A percentile compares a stretch with the other conserved stretches of the same genome.
Conservation (phyloP, 1,140 invertebrate genomes). For the Rhagoletis pomonella region DNA sequence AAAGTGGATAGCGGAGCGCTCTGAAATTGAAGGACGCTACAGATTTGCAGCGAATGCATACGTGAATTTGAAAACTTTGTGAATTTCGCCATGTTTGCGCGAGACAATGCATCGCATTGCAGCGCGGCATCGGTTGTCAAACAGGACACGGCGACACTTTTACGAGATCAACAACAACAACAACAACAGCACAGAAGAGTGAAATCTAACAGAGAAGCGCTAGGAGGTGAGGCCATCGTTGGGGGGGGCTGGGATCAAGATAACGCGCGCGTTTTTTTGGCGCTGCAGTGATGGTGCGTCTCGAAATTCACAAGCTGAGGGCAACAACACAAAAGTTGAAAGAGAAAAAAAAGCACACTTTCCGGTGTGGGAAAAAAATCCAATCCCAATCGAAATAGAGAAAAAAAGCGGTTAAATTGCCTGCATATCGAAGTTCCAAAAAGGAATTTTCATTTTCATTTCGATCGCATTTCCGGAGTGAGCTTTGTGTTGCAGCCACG, state of each 20-base stretch:
- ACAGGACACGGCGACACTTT: neutral
- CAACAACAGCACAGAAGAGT: neutral
- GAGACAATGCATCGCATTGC: neutral
- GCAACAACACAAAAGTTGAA: neutral
- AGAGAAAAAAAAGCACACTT: neutral
- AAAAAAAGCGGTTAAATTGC: neutral
- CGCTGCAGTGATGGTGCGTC: neutral
- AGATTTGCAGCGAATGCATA: neutral
- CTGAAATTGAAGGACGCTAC: neutral
- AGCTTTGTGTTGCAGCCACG: neutral
- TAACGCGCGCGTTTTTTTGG: neutral
- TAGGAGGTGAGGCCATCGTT: neutral
- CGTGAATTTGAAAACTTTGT: no score
- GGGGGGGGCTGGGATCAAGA: neutral
- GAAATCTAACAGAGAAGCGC: neutral
- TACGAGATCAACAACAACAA: neutral
- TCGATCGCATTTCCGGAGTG: neutral
- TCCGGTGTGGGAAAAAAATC: no score
- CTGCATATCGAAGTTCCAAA: neutral
- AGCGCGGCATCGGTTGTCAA: constrained; percentile 21
- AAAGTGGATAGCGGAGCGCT: no score
- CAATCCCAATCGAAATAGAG: neutral
- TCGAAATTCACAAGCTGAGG: neutral
- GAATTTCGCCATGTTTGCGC: no score
- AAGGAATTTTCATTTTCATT: constrained; percentile 41